phyloP scores from a whole-genome alignment of 2,113 vertebrate species.

The Dromaius novaehollandiae region DNA sequence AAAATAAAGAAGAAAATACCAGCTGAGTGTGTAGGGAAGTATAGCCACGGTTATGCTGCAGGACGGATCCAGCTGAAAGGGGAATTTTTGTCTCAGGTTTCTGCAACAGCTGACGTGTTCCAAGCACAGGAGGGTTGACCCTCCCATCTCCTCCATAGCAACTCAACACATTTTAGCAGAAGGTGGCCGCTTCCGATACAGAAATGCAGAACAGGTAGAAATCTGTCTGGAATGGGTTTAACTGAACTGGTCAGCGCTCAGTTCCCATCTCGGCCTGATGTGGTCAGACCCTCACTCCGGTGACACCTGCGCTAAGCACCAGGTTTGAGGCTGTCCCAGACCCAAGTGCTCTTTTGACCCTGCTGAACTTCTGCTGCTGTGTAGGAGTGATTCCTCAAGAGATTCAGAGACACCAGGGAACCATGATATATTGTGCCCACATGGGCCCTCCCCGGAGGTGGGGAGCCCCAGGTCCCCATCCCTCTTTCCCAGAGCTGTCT shows the following conservation, averaged over 20 bases:
- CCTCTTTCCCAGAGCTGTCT: neutral
- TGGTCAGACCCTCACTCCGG: fast-evolving
- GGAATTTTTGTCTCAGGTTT: neutral
- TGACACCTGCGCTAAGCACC: neutral
- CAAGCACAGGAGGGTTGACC: neutral
- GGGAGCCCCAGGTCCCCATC: no score
- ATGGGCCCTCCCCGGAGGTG: neutral
- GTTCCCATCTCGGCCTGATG: fast-evolving
- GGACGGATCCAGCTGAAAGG: neutral
- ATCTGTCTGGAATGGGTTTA: neutral
- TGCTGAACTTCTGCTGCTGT: neutral
- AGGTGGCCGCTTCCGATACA: neutral
- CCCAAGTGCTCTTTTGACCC: fast-evolving
- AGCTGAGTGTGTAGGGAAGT: neutral
- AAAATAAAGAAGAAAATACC: neutral
- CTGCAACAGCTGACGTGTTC: neutral
- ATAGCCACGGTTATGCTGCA: neutral
- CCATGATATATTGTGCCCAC: neutral
- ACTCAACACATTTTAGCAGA: neutral
- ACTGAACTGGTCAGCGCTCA: neutral
- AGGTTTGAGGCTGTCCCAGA: neutral
- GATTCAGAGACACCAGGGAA: neutral
- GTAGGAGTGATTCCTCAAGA: neutral
- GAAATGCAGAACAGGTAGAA: neutral
- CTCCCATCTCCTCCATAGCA: neutral